phyloP scores from a whole-genome alignment of 2,888 invertebrate genomes.

The Drosophila nr. fundita region DNA sequence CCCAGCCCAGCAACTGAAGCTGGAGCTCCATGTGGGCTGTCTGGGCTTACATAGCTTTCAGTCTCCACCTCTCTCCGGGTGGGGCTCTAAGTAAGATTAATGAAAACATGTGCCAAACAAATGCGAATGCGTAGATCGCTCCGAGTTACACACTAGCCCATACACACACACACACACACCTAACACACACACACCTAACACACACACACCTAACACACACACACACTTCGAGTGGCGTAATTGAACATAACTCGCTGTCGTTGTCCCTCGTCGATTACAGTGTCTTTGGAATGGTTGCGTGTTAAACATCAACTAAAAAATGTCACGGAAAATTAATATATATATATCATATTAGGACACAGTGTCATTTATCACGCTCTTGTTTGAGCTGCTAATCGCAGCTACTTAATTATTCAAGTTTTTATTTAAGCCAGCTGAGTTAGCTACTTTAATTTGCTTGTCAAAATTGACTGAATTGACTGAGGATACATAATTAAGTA shows the following conservation, averaged over 20 bases:
- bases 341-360: neutral
- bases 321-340: neutral
- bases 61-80: conserved; percentile 24
- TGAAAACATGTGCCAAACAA: conserved; percentile 78
- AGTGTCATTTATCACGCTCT: neutral
- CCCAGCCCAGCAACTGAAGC: conserved; percentile 17
- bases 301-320: conserved; percentile 10
- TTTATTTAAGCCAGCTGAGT: neutral
- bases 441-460: neutral
- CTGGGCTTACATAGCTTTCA: conserved; percentile 39
- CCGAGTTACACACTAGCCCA: conserved; percentile 41
- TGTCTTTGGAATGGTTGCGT: conserved; percentile 37
- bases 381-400: neutral
- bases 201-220: neutral
- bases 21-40: conserved; percentile 26
- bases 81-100: conserved; percentile 66
- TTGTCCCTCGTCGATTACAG: conserved; percentile 72
- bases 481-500: neutral
- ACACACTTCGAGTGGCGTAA: conserved; percentile 61
- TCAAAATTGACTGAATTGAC: neutral
- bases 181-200: conserved; percentile 7
- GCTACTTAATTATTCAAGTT: conserved; percentile 1
- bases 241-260: conserved; percentile 76
- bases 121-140: conserved; percentile 72
- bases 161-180: neutral